Evolutionary conservation across 1,140 invertebrate species (phyloP).

Genomic region (Zaprionus tsacasi): DNA sequence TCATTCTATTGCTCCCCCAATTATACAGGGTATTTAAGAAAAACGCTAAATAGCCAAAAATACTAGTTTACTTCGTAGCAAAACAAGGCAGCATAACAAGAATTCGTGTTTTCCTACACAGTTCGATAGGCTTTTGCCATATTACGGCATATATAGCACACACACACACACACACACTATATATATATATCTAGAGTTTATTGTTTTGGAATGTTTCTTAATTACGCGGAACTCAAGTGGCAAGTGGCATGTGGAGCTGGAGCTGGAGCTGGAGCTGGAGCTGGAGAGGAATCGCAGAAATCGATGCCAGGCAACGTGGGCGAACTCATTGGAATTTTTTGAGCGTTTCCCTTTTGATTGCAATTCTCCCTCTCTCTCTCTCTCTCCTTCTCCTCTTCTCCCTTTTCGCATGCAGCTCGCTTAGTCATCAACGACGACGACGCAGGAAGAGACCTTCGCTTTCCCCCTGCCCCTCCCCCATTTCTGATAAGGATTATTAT

Average conservation of each 20-base stretch:
- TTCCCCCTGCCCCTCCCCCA: neutral
- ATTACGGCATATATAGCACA: slow-evolving; percentile 43
- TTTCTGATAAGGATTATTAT: slow-evolving; percentile 32
- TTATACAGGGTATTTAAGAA: slow-evolving; percentile 28
- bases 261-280: slow-evolving; percentile 24
- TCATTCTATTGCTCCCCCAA: neutral
- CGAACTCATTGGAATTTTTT: slow-evolving; percentile 63
- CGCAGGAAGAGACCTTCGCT: slow-evolving; percentile 7
- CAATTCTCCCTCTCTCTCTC: neutral
- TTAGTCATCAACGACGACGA: slow-evolving; percentile 13
- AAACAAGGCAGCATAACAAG: slow-evolving; percentile 31
- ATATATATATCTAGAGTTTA: slow-evolving; percentile 56
- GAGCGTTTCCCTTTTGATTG: slow-evolving; percentile 62
- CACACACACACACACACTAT: slow-evolving; percentile 4
- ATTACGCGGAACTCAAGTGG: slow-evolving; percentile 76
- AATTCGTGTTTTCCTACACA: slow-evolving; percentile 54
- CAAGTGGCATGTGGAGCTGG: slow-evolving; percentile 63
- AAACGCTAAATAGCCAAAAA: slow-evolving; percentile 39
- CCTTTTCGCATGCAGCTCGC: slow-evolving; percentile 31
- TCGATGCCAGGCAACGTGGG: slow-evolving; percentile 38
- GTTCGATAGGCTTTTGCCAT: slow-evolving; percentile 58
- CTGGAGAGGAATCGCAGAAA: slow-evolving; percentile 13
- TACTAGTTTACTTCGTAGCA: slow-evolving; percentile 37
- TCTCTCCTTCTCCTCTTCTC: neutral
- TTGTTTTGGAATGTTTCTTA: slow-evolving; percentile 80